These are phyloP conservation scores for Cygnus atratus DNA, from an alignment of 2,113 vertebrate genomes.

Conservation along the genomic window DNA sequence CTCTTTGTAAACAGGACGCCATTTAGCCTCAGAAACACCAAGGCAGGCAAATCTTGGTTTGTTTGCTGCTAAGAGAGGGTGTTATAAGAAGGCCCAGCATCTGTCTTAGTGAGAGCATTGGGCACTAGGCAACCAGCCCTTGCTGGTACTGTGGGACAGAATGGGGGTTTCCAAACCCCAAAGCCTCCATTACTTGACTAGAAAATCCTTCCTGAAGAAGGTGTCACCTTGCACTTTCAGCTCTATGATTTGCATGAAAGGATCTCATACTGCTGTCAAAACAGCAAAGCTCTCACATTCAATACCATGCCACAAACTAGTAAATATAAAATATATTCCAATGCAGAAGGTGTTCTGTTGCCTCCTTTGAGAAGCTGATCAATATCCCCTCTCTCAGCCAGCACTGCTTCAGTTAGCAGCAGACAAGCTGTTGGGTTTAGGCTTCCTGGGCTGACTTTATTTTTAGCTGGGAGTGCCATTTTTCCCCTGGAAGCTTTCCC, in stretches of 20 bases:
- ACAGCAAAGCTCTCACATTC: not conserved
- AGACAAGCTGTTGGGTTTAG: slow-evolving; percentile 36
- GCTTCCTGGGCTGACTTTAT: slow-evolving; percentile 41
- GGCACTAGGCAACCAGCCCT: not conserved
- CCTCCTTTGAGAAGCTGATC: slow-evolving; percentile 14
- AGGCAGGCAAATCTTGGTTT: not conserved
- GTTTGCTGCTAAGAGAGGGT: not conserved
- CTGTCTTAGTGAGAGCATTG: not conserved
- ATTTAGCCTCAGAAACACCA: not conserved
- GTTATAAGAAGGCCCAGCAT: not conserved
- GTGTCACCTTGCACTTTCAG: not conserved
- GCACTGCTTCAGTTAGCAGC: slow-evolving; percentile 9
- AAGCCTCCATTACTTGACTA: not conserved
- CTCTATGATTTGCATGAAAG: not conserved
- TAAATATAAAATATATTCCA: slow-evolving; percentile 26
- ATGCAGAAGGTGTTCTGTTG: not conserved
- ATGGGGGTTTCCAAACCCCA: accelerated
- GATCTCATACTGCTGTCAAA: slow-evolving; percentile 15
- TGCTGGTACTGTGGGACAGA: not conserved
- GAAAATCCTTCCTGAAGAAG: not conserved
- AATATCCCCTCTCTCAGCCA: slow-evolving; percentile 2
- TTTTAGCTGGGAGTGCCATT: slow-evolving; percentile 46
- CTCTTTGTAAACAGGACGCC: not conserved
- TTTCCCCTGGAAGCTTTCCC: slow-evolving; percentile 56
- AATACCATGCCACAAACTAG: not conserved